These are phyloP conservation scores for Drosophila acutilabella DNA, from an alignment of 2,888 invertebrate genomes.

Conservation along the genomic window DNA sequence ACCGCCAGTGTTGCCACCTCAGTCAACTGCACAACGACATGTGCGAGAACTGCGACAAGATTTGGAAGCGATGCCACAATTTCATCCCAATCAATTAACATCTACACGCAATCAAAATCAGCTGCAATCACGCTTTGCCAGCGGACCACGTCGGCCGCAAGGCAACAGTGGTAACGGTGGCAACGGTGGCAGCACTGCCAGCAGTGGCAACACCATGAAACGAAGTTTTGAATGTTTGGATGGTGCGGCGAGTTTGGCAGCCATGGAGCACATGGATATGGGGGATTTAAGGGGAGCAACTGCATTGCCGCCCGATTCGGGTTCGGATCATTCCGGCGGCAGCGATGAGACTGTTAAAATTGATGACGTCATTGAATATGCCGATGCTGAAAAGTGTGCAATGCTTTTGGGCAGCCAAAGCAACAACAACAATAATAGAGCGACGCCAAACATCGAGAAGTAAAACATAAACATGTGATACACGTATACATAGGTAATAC, in stretches of 20 bases:
- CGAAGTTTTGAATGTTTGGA: conserved; percentile 57
- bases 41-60: conserved; percentile 80
- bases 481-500: conserved; percentile 16
- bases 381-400: conserved; percentile 78
- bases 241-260: conserved; percentile 63
- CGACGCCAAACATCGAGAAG: conserved; percentile 12
- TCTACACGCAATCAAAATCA: conserved; percentile 62
- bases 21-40: conserved; percentile 56
- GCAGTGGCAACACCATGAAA: conserved; percentile 13
- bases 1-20: conserved; percentile 33
- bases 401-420: conserved; percentile 9
- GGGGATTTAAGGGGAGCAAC: conserved; percentile 68
- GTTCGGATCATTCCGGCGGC: conserved; percentile 85
- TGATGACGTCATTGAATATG: conserved; percentile 84
- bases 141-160: conserved; percentile 23
- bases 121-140: conserved; percentile 53
- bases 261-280: conserved; percentile 76
- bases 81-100: conserved; percentile 67
- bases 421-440: not conserved
- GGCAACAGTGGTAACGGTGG: not conserved
- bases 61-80: conserved; percentile 80
- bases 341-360: conserved; percentile 85
- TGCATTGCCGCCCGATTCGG: conserved; percentile 67
- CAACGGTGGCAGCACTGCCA: conserved; percentile 6
- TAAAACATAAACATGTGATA: conserved; percentile 29